Conservation (phyloP, 2,113 vertebrate species). For the Smithornis capensis region DNA sequence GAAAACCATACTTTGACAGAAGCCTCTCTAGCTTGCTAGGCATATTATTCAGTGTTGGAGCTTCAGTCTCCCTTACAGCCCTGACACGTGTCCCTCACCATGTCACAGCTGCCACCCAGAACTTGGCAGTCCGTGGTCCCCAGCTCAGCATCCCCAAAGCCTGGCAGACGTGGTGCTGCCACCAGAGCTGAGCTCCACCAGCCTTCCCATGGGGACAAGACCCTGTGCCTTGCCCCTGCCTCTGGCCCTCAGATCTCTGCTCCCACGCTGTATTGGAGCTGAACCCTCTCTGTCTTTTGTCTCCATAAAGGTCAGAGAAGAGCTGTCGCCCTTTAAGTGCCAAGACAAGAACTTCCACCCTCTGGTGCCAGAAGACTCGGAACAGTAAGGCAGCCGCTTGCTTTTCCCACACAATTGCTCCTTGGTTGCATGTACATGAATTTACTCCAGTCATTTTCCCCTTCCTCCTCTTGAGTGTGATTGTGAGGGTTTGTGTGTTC, state of each 20-base stretch:
- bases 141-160: background rate
- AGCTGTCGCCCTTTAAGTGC: background rate
- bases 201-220: rapidly evolving
- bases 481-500: background rate
- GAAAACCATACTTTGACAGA: background rate
- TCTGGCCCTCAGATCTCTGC: background rate
- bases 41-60: rapidly evolving
- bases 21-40: background rate
- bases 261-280: background rate
- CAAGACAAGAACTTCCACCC: constrained; percentile 1
- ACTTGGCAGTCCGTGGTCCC: rapidly evolving
- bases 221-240: background rate
- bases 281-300: constrained; percentile 21
- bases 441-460: rapidly evolving
- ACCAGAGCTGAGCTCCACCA: background rate
- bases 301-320: constrained; percentile 36
- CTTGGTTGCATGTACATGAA: background rate
- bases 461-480: background rate
- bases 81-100: rapidly evolving
- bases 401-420: rapidly evolving
- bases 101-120: background rate
- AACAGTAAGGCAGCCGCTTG: constrained; percentile 48
- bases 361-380: background rate
- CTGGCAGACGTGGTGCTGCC: background rate
- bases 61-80: background rate